These are phyloP conservation scores for Balaeniceps rex DNA, from an alignment of 2,113 vertebrate genomes.

Conservation along the genomic window DNA sequence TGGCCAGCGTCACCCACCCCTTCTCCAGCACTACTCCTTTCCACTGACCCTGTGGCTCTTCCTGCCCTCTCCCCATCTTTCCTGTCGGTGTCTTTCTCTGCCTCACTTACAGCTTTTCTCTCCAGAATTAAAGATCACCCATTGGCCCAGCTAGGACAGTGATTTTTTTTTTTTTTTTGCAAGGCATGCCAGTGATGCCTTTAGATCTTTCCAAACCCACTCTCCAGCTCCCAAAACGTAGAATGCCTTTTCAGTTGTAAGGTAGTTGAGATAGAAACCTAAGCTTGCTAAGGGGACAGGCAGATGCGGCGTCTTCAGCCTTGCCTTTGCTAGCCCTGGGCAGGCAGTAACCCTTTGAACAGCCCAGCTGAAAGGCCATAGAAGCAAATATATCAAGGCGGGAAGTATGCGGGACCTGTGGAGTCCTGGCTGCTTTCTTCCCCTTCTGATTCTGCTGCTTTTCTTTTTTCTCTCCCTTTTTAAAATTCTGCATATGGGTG, in stretches of 20 bases:
- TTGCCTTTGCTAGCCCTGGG: neutral
- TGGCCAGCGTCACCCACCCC: neutral
- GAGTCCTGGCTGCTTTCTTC: neutral
- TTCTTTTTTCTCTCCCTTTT: neutral
- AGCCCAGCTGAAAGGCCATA: neutral
- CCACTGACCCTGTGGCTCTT: rapidly evolving
- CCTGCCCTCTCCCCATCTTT: neutral
- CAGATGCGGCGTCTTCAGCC: neutral
- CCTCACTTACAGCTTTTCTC: neutral
- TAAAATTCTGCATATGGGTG: neutral
- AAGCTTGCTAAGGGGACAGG: neutral
- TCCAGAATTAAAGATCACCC: neutral
- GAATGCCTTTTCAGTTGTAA: neutral
- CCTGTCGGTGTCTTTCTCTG: neutral
- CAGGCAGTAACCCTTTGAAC: neutral
- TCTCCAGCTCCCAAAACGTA: neutral
- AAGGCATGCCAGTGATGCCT: neutral
- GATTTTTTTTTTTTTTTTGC: neutral
- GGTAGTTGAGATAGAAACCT: neutral
- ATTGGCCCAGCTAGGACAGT: neutral
- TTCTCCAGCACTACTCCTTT: neutral
- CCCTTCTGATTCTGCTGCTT: neutral
- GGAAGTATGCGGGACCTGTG: neutral
- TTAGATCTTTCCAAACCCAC: neutral
- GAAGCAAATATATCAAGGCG: neutral